phyloP scores from a whole-genome alignment of 2,888 invertebrate species.

The Tetragonula carbonaria region DNA sequence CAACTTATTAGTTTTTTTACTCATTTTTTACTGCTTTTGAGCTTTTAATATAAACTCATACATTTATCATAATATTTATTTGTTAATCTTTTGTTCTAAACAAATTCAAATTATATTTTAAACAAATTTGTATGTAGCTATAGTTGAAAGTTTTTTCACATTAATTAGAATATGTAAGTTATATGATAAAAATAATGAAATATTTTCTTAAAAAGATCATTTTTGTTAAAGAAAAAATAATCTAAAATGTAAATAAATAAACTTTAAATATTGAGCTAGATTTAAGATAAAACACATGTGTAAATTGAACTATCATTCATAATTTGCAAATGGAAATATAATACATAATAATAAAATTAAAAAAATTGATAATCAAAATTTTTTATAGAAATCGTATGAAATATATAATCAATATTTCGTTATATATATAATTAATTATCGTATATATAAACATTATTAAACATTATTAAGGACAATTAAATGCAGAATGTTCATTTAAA shows the following conservation, averaged over 20 bases:
- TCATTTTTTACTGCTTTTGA: no score
- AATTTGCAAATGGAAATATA: not conserved
- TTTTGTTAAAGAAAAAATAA: not conserved
- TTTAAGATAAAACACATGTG: slow-evolving; percentile 15
- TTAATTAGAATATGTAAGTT: not conserved
- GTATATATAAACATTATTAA: not conserved
- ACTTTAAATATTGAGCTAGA: slow-evolving; percentile 30
- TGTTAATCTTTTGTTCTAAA: not conserved
- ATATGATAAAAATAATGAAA: not conserved
- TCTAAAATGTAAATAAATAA: not conserved
- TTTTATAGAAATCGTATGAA: not conserved
- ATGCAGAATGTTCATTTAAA: not conserved
- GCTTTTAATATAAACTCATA: no score
- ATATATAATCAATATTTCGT: not conserved
- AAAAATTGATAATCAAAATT: not conserved
- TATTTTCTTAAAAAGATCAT: not conserved
- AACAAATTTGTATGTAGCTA: not conserved
- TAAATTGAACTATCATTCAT: not conserved
- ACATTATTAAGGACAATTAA: not conserved
- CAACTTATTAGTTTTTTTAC: no score
- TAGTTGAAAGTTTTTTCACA: not conserved
- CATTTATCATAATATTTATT: no score
- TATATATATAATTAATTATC: not conserved
- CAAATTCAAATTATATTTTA: not conserved
- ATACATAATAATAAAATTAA: not conserved